Evolutionary conservation across 2,888 invertebrate species (phyloP).

Genomic region (Dynastes hyllus): DNA sequence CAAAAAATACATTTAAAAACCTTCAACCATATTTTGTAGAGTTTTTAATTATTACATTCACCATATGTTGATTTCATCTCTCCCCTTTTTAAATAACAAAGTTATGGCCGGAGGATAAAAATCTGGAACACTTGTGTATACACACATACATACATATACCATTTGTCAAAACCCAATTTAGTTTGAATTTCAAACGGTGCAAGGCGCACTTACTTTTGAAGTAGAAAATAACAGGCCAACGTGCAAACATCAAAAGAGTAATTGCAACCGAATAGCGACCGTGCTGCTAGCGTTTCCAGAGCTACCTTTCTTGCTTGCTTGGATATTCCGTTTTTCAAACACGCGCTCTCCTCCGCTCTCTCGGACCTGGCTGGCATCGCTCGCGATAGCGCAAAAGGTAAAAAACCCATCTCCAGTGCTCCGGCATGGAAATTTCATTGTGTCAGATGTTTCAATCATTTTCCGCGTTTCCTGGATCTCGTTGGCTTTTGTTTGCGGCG

Average conservation of each 20-base stretch:
- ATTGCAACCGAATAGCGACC: conserved; percentile 14
- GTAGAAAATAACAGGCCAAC: conserved; percentile 32
- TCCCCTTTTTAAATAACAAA: too few species aligned
- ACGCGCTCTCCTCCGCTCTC: too few species aligned
- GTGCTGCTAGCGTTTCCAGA: not conserved
- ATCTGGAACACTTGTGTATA: too few species aligned
- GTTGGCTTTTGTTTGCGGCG: conserved; percentile 1
- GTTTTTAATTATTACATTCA: too few species aligned
- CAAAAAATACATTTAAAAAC: too few species aligned
- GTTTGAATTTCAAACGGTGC: conserved; percentile 6
- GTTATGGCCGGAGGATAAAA: too few species aligned
- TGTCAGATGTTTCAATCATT: conserved; percentile 46
- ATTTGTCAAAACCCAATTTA: conserved; percentile 34
- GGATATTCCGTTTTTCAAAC: too few species aligned
- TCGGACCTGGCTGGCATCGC: not conserved
- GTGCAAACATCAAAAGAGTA: conserved; percentile 37
- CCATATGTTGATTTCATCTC: too few species aligned
- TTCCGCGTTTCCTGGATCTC: conserved; percentile 28
- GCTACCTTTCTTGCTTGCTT: not conserved
- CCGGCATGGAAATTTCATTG: conserved; percentile 39
- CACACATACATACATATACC: not conserved
- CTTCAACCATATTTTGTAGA: too few species aligned
- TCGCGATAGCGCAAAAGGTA: conserved; percentile 5
- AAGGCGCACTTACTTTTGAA: not conserved
- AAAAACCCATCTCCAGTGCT: not conserved